Base-by-base conservation (phyloP, 2,113 vertebrate species). In the Zosterops japonicus region DNA sequence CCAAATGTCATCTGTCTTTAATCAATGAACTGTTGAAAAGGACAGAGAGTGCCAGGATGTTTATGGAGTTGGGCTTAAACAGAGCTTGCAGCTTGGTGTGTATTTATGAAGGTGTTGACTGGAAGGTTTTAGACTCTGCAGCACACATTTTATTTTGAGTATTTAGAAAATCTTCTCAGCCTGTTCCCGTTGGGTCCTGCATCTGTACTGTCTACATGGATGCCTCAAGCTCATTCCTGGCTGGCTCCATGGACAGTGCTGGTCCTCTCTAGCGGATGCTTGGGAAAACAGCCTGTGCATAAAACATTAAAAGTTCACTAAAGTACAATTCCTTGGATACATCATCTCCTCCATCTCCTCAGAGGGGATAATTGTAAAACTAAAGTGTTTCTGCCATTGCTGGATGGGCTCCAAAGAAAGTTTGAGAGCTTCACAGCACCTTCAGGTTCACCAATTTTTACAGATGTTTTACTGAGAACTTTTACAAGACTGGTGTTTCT, bases 1-100 rank as follows among this genome's bases (percentile, higher is more conserved):
- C 94, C 96, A 96, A 96, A 94, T 95, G 96, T 96, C 95, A 94
- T 96, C 83, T 97, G 94, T 93, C 86, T 87, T 95, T 95, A 95
- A 92, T 97, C 94, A 96, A 93, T 93, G 93, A 93, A 78, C 95
- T 93, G 90, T 93, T 95, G 95, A 94, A 94, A 96, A 94, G 96
- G 93, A 95, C 89, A 78, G 35, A 41, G 71, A 96, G 91, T 94
- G 91, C 92, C 92, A 96, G 94, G 55, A 88, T 89, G 91, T 95
- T 96, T 94, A 74, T 77, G 89, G 86, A 94, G 42, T 36, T 83
- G 71, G 63, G 79, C 60, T 95, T 86, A 83, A 93, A 94, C 6
- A 94, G 68, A 95, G 35, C 68, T 95, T 94, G 71, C 50, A 80
- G 55, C 42, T 67, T 90, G 47, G 35, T 90, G 35, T 75, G 68